Conservation (phyloP, 2,888 invertebrate genomes). For the Pasiphila rectangulata region DNA sequence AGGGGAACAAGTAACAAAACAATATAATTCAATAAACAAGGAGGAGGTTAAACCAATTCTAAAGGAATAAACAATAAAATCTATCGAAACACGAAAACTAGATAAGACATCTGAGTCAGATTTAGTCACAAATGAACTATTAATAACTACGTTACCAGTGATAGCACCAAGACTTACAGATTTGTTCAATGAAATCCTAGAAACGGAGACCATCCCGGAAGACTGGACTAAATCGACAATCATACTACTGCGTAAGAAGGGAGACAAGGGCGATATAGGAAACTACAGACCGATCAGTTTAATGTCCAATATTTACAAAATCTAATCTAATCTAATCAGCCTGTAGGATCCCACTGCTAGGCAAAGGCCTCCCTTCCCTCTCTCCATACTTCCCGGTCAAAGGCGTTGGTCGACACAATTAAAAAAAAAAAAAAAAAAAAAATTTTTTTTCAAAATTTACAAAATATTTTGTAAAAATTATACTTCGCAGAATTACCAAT, state of each 20-base stretch:
- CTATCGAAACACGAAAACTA: constrained; percentile 4
- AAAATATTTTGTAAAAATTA: too few species aligned
- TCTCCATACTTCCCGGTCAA: too few species aligned
- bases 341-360: too few species aligned
- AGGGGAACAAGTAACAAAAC: too few species aligned
- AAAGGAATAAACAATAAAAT: constrained; percentile 1
- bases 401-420: too few species aligned
- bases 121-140: constrained; percentile 5
- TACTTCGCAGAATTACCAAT: too few species aligned
- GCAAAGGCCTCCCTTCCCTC: too few species aligned
- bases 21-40: neutral
- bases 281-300: neutral
- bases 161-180: constrained; percentile 28
- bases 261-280: neutral
- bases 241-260: neutral
- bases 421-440: too few species aligned
- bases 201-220: constrained; percentile 23
- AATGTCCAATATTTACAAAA: too few species aligned
- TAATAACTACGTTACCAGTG: constrained; percentile 7
- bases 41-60: neutral
- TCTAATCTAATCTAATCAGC: too few species aligned
- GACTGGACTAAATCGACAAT: neutral
- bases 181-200: constrained; percentile 32
- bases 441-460: too few species aligned
- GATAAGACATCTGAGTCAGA: constrained; percentile 6